Percentiles rank a stretch among this genome's conserved stretches.
These are phyloP conservation scores for Lytechinus variegatus DNA, from an alignment of 35 echinoderm and acorn worm genomes.

Conservation along the genomic window DNA sequence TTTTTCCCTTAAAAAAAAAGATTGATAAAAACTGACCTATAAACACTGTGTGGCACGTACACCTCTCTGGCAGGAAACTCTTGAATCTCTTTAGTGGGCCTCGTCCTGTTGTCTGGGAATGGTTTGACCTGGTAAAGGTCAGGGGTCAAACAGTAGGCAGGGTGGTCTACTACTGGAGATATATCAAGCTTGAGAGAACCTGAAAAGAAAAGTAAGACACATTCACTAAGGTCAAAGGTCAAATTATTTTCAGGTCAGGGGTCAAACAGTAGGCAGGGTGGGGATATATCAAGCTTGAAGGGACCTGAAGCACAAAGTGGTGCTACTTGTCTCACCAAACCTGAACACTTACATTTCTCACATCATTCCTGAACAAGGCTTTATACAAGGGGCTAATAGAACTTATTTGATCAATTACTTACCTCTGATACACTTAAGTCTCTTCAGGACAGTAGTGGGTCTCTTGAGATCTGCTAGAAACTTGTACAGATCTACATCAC, in stretches of 20 bases:
- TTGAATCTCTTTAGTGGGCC: conserved; percentile 91
- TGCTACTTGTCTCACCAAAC: too few relatives aligned
- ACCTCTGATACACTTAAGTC: conserved; percentile 95
- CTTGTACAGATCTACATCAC: conserved; percentile 94
- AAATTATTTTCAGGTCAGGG: too few relatives aligned
- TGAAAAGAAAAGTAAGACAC: background rate
- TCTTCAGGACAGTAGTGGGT: conserved; percentile 94
- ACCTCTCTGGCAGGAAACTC: conserved; percentile 93
- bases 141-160: conserved; percentile 94
- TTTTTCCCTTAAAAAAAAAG: too few relatives aligned
- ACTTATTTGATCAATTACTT: background rate
- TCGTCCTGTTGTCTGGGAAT: conserved; percentile 92
- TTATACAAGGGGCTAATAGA: too few relatives aligned
- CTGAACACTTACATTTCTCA: too few relatives aligned
- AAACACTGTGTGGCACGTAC: conserved; percentile 83
- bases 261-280: too few relatives aligned
- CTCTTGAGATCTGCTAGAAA: conserved; percentile 94
- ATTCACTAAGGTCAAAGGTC: too few relatives aligned
- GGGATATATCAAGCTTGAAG: too few relatives aligned
- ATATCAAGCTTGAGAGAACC: conserved; percentile 94
- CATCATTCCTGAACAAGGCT: too few relatives aligned
- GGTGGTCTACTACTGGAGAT: conserved; percentile 82
- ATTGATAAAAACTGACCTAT: conserved; percentile 61
- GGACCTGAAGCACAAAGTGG: background rate
- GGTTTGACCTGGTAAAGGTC: conserved; percentile 95